Evolutionary conservation across 1,140 invertebrate species (phyloP), one percentile per base, ranked within the genome.

Genomic region (Drosophila lowei): DNA sequence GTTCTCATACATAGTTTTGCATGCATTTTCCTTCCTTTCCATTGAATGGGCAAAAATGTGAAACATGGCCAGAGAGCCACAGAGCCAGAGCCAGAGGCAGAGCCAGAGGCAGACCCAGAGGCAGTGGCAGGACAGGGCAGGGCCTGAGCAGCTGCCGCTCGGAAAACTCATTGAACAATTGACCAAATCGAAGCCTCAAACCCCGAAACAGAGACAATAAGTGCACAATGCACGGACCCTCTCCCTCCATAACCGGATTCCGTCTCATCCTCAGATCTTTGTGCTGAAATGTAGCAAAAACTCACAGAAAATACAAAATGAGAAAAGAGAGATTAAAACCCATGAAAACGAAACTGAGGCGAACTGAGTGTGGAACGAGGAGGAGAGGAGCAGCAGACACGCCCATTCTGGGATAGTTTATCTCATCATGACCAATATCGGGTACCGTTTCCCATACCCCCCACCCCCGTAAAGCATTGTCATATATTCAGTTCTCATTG

Each of bases 141-240:
- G 3, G 34, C 55, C 50, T 30, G 64, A 77, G 71, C 81, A 79
- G 81, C 80, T 80, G 70, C 70, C 63, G 80, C 65, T 84, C 53
- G 64, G 55, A 61, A 84, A 77, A 77, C 77, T 73, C 80, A 85
- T 80, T 86, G 77, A 85, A 85, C 80, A 85, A 86, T 86, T 79
- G 80, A 77, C 60, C 77, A 86, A 86, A 80, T 80, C 77, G 77
- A 77, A 76, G 76, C 60, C 52, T 66, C 58, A 60, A 64, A 59
- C 52, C 42, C 30, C 46, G 16, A 6, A n/a, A 38, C 4, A 38
- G 63, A 62, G 48, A 80, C 77, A 80, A 81, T 81, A 77, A 80
- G 81, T 83, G 78, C 47, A 42, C 55, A 67, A 53, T 55, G 62
- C 49, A 48, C 23, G n/a, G 18, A 11, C 18, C 34, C 9, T 28